Percentiles rank a stretch among this genome's conserved stretches.
Conservation (phyloP, 35 echinoderm and acorn worm species). For the Acanthaster planci region DNA sequence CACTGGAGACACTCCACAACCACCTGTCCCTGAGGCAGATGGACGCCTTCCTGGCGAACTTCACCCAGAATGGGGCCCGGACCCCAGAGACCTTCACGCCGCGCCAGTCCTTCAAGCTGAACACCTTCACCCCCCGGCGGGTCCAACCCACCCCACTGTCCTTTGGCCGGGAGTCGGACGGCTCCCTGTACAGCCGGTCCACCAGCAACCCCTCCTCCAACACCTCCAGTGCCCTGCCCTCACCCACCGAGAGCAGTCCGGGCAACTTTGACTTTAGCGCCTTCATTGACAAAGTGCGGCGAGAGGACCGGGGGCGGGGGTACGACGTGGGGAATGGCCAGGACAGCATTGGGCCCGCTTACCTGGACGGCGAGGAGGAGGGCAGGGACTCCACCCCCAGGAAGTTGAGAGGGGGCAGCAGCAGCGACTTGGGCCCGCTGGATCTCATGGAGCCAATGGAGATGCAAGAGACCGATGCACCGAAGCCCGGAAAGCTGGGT, state of each 20-base stretch:
- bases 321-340: neutral
- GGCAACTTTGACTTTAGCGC: neutral
- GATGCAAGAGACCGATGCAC: neutral
- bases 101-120: constrained; percentile 29
- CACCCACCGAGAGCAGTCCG: constrained; percentile 62
- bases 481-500: no score
- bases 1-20: constrained; percentile 95
- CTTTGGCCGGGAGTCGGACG: constrained; percentile 33
- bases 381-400: neutral
- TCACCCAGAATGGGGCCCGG: constrained; percentile 58
- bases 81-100: constrained; percentile 54
- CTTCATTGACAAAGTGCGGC: neutral
- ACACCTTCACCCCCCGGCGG: constrained; percentile 75
- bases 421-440: neutral
- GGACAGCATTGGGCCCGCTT: no score
- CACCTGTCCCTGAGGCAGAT: constrained; percentile 89
- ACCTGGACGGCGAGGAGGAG: neutral
- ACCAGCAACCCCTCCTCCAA: constrained; percentile 87
- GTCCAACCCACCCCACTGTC: constrained; percentile 44
- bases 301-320: neutral
- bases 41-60: constrained; percentile 77
- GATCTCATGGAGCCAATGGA: neutral
- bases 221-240: constrained; percentile 81
- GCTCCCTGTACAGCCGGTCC: constrained; percentile 58
- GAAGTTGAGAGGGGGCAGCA: neutral